Evolutionary conservation across 37 sponge, comb jelly and placozoan species (phyloP).

Genomic region (Haliclona indistincta): DNA sequence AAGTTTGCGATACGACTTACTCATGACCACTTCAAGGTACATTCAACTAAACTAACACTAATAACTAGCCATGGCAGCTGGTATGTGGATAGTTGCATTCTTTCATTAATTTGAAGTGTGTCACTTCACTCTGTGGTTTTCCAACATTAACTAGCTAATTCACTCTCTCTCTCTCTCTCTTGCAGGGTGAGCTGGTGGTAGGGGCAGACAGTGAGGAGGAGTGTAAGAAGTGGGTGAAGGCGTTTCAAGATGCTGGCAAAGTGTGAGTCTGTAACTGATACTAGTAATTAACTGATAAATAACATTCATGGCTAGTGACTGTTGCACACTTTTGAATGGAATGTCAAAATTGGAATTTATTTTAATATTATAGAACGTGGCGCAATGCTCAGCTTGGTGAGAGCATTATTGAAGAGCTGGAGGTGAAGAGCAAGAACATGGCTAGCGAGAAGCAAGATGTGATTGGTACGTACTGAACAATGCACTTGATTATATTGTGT

Average conservation of each 20-base stretch:
- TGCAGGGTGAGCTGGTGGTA: conserved; percentile 82
- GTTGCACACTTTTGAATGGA: neutral
- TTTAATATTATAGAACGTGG: conserved; percentile 77
- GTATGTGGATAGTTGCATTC: neutral
- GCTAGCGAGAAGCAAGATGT: conserved; percentile 76
- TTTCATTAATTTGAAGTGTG: too few relatives aligned
- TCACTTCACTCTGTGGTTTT: too few relatives aligned
- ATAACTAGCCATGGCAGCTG: neutral
- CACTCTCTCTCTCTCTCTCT: conserved; percentile 13
- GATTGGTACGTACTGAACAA: conserved; percentile 53
- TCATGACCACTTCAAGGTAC: conserved; percentile 78
- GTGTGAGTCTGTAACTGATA: conserved; percentile 61
- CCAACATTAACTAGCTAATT: too few relatives aligned
- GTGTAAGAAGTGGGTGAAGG: conserved; percentile 64
- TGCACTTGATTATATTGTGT: neutral
- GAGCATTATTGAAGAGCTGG: conserved; percentile 73
- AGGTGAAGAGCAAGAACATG: conserved; percentile 77
- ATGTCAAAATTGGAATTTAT: neutral
- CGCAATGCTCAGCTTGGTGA: conserved; percentile 95
- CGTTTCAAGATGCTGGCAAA: conserved; percentile 75
- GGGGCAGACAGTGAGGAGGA: conserved; percentile 80
- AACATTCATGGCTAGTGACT: neutral
- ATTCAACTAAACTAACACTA: neutral
- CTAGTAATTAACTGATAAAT: neutral
- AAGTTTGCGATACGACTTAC: conserved; percentile 79